Evolutionary conservation across 2,113 vertebrate species (phyloP).

Genomic region (Myrmecobius fasciatus): DNA sequence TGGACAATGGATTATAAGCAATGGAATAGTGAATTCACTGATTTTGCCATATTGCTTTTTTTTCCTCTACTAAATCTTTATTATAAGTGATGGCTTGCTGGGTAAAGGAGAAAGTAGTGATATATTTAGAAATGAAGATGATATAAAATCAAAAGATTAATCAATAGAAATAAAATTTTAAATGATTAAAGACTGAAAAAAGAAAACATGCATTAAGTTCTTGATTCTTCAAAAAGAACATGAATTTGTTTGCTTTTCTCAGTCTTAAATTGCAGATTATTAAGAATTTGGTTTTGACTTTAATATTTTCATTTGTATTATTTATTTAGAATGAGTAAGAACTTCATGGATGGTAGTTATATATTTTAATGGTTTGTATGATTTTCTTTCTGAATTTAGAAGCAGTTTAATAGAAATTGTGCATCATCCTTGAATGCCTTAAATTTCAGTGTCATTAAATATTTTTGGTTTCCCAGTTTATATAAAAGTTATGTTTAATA

Average conservation of each 20-base stretch:
- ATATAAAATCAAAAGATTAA: neutral
- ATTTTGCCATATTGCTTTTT: neutral
- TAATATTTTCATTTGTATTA: conserved; percentile 34
- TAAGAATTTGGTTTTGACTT: conserved; percentile 7
- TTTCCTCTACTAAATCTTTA: neutral
- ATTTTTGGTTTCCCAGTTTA: no score
- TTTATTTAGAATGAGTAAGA: conserved; percentile 14
- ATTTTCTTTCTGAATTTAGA: conserved; percentile 40
- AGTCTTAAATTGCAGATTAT: conserved; percentile 21
- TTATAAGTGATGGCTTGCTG: neutral
- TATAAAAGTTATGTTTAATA: no score
- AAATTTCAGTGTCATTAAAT: neutral
- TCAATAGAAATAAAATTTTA: neutral
- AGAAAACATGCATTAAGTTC: conserved; percentile 44
- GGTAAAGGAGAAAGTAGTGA: neutral
- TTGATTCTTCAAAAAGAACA: conserved; percentile 42
- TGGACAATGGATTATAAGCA: neutral
- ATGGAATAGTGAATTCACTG: neutral
- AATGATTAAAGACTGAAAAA: conserved; percentile 32
- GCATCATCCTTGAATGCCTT: neutral
- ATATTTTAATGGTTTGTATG: conserved; percentile 20
- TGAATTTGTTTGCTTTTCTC: conserved; percentile 49
- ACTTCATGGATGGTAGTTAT: neutral
- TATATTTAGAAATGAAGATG: neutral
- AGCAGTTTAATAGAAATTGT: conserved; percentile 39